Base-by-base conservation (phyloP, 2,888 invertebrate species). In the Mactromeris polynyma region DNA sequence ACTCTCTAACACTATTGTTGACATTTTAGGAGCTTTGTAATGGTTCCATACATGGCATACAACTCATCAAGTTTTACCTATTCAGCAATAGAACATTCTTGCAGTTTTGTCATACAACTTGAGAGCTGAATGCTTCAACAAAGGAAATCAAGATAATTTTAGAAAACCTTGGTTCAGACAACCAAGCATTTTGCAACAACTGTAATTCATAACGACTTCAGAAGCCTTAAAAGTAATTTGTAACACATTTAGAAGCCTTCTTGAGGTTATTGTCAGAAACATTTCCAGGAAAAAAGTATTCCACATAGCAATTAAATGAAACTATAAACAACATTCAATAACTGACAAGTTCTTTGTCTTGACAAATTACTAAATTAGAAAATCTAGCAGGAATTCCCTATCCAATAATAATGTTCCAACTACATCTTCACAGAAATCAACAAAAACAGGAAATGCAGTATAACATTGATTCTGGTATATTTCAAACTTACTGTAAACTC, bases 311-410 rank as follows among this genome's bases (percentile, higher is more conserved):
- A 73, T 73, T 33, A 36, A 73, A 73, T 33, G 26, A 11, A 17
- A 73, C 73, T 17, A 73, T 73, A 36, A 73, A 73, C 73, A 73
- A 33, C 33, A 73, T 33, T 73, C 17, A 73, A 73, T 73, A 73
- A 19, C 33, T 33, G 36, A 33, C 73, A 73, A 19, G 73, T 19
- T 33, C 19, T 33, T 73, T 73, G 33, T 73, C 36, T 33, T 36
- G 73, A 73, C 73, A 73, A 73, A 73, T 73, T 33, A 36, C 73
- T 36, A 33, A 33, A 73, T 73, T 73, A 33, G 73, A 33, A 73
- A 73, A 36, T 26, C 36, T 17, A 36, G 33, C 73, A 73, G 36
- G 73, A 73, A 33, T 73, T 26, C 73, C 36, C 73, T 73, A 33
- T 11, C n/a, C 36, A 36, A 36, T 33, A 36, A 73, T 73, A 36